A percentile compares a stretch with the other conserved stretches of the same genome.
phyloP scores from a whole-genome alignment of 30 jellyfish, hydroid and myxozoan species.

The Rhopilema esculentum region DNA sequence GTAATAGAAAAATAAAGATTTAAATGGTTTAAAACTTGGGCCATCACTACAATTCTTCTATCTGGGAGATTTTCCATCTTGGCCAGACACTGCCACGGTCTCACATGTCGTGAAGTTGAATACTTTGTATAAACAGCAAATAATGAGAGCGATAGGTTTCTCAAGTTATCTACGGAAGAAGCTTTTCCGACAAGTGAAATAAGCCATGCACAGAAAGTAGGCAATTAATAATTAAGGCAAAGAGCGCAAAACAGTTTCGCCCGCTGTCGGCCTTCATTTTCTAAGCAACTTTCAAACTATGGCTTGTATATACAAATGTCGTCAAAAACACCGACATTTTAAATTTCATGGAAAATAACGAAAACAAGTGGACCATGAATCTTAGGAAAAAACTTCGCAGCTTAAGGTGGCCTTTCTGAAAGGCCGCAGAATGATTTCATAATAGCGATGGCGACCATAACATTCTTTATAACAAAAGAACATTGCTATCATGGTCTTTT shows the following conservation, averaged over 20 bases:
- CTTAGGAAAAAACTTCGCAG: not conserved
- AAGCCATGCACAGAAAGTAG: not conserved
- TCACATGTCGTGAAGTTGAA: too few relatives aligned
- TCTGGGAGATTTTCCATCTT: too few relatives aligned
- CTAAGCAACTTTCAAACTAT: not conserved
- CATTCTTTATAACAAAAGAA: too few relatives aligned
- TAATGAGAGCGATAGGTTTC: not conserved
- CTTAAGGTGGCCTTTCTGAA: not conserved
- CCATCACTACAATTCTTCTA: too few relatives aligned
- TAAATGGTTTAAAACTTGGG: too few relatives aligned
- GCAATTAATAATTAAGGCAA: not conserved
- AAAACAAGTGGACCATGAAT: not conserved
- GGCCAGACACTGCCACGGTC: not conserved
- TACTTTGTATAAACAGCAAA: not conserved
- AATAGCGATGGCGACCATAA: too few relatives aligned
- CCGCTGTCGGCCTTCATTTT: not conserved
- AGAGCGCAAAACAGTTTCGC: not conserved
- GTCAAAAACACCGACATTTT: not conserved
- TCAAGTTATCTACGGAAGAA: not conserved
- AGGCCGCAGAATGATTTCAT: too few relatives aligned
- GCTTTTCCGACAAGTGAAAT: not conserved
- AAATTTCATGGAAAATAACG: not conserved
- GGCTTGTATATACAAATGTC: not conserved
- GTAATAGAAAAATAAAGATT: too few relatives aligned
- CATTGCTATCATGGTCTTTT: too few relatives aligned